phyloP scores from a whole-genome alignment of 1,140 invertebrate species.

The Adoxophyes honmai region DNA sequence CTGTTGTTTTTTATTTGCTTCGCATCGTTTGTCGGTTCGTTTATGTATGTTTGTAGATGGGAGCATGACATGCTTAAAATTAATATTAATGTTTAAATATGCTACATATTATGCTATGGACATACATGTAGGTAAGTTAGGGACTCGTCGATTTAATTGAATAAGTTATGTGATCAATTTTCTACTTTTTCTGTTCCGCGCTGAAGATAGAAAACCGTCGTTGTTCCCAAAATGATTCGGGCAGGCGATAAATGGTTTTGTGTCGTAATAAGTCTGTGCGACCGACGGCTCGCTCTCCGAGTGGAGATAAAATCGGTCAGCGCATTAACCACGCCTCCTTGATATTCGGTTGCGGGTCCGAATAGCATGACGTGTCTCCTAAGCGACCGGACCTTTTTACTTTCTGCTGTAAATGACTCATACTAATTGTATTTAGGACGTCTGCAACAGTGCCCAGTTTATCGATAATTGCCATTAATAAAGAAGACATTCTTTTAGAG shows the following conservation, averaged over 20 bases:
- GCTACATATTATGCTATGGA: no score
- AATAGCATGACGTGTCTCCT: constrained; percentile 27
- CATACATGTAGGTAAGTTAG: no score
- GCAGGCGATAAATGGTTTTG: constrained; percentile 28
- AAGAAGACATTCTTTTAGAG: background rate
- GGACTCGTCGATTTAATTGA: no score
- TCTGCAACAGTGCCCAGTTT: constrained; percentile 6
- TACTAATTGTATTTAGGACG: constrained; percentile 9
- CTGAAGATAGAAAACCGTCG: constrained; percentile 10
- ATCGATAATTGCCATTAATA: constrained; percentile 3
- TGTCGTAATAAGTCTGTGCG: constrained; percentile 25
- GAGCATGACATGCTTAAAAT: no score
- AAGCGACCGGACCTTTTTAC: constrained; percentile 28
- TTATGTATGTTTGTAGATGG: background rate
- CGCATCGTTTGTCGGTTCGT: background rate
- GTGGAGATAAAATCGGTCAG: constrained; percentile 47
- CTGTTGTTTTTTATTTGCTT: background rate
- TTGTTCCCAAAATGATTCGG: constrained; percentile 22
- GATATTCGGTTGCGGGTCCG: constrained; percentile 24
- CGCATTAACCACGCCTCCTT: constrained; percentile 30
- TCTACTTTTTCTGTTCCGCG: no score
- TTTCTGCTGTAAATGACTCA: constrained; percentile 21
- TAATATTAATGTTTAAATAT: no score
- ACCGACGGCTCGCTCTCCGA: constrained; percentile 28
- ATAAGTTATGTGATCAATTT: no score